Conservation (phyloP, 1,140 invertebrate genomes). For the Gyrodactylus bullatarudis region DNA sequence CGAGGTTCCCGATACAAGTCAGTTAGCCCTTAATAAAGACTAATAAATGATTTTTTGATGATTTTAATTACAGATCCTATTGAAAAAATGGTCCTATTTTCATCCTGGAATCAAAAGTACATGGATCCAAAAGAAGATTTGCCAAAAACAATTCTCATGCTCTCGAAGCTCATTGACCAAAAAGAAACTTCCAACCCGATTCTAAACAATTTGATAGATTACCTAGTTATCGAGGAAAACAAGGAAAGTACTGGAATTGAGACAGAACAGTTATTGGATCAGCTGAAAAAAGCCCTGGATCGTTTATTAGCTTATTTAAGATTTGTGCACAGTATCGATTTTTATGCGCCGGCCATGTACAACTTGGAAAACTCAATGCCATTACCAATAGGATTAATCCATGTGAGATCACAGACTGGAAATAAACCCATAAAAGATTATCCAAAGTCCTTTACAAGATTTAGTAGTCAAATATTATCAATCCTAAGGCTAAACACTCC, state of each 20-base stretch:
- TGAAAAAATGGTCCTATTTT: neutral
- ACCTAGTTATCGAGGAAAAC: neutral
- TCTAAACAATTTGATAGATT: neutral
- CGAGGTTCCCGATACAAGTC: neutral
- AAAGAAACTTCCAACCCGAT: neutral
- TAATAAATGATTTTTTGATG: neutral
- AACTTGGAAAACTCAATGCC: constrained; percentile 99
- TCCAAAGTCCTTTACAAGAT: no score
- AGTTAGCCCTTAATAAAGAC: neutral
- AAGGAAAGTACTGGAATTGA: neutral
- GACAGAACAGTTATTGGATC: neutral
- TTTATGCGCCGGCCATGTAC: constrained; percentile 92
- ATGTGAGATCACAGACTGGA: constrained; percentile 31
- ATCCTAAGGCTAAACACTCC: neutral
- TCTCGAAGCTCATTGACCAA: neutral
- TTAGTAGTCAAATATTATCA: neutral
- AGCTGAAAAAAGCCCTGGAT: constrained; percentile 24
- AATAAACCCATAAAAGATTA: constrained; percentile 2
- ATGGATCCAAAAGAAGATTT: neutral
- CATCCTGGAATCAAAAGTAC: neutral
- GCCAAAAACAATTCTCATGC: neutral
- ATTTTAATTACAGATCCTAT: neutral
- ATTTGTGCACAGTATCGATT: constrained; percentile 89
- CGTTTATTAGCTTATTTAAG: constrained; percentile 59
- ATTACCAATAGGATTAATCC: constrained; percentile 85